These are phyloP conservation scores for Caenorhabditis brenneri DNA, from an alignment of 1,140 invertebrate genomes.

Conservation along the genomic window DNA sequence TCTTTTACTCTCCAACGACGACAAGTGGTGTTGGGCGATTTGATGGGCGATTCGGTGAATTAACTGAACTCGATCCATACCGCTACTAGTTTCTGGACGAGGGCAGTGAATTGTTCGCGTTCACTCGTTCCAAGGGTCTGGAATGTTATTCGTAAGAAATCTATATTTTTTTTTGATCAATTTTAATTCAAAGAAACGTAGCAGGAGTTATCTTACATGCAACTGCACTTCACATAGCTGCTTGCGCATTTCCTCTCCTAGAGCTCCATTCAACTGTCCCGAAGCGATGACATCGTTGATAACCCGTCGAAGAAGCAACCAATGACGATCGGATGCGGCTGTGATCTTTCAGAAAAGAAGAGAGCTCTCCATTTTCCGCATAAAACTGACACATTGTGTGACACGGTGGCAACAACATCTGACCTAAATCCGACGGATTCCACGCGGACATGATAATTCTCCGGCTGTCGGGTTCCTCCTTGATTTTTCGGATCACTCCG, in stretches of 20 bases:
- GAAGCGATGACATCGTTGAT: conserved; percentile 56
- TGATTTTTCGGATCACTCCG: too few relatives aligned
- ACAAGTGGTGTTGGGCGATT: too few relatives aligned
- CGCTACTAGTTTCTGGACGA: conserved; percentile 34
- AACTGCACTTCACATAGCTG: conserved; percentile 1
- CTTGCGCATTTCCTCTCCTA: neutral
- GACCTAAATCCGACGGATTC: conserved; percentile 85
- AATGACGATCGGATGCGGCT: conserved; percentile 40
- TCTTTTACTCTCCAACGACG: neutral
- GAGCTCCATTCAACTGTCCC: conserved; percentile 20
- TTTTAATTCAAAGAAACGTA: neutral
- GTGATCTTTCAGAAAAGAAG: neutral
- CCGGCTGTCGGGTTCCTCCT: conserved; percentile 85
- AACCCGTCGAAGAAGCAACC: conserved; percentile 51
- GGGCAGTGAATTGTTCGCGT: conserved; percentile 16
- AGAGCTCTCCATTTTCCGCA: conserved; percentile 78
- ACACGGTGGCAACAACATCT: too few relatives aligned
- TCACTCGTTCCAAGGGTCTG: conserved; percentile 29
- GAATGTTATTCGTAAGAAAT: conserved; percentile 35
- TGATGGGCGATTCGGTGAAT: conserved; percentile 48
- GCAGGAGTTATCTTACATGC: neutral
- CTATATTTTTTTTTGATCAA: neutral
- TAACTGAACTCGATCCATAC: conserved; percentile 47
- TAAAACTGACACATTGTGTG: conserved; percentile 94
- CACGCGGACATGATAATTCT: conserved; percentile 92